Percentiles rank a stretch among this genome's conserved stretches.
Evolutionary conservation across 2,888 invertebrate genomes (phyloP).

Genomic region (Protonemura montana): DNA sequence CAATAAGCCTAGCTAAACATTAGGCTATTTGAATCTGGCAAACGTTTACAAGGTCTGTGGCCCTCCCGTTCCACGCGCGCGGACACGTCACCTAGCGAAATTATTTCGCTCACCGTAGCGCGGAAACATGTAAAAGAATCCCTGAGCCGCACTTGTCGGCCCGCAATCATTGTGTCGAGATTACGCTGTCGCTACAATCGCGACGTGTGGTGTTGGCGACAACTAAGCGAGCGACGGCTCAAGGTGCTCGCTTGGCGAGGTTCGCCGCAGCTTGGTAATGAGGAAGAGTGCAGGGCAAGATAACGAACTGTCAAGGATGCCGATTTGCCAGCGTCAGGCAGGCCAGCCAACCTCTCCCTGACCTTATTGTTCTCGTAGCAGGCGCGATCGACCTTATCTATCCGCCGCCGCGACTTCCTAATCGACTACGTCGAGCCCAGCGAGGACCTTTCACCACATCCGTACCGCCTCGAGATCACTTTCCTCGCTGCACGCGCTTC

Average conservation of each 20-base stretch:
- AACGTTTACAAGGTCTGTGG: constrained; percentile 28
- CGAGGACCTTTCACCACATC: constrained; percentile 7
- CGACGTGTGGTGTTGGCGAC: neutral
- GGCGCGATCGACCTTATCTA: neutral
- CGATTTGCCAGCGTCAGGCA: neutral
- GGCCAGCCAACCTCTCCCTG: neutral
- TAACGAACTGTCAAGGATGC: neutral
- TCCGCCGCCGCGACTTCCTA: neutral
- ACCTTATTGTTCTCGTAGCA: neutral
- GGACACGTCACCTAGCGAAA: neutral
- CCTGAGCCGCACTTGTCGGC: neutral
- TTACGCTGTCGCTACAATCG: neutral
- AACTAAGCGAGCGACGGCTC: neutral
- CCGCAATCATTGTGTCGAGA: neutral
- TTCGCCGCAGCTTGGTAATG: neutral
- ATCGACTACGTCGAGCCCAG: neutral
- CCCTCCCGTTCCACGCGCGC: neutral
- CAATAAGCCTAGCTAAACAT: constrained; percentile 37
- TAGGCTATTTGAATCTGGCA: constrained; percentile 32
- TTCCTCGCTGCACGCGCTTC: neutral
- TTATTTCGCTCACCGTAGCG: neutral
- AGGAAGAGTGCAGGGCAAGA: neutral
- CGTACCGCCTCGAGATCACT: neutral
- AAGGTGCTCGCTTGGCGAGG: too few species aligned
- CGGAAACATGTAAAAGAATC: neutral